Percentiles rank a stretch among this genome's conserved stretches.
These are phyloP conservation scores for Scartelaos histophorus DNA, from an alignment of 2,113 vertebrate genomes.

Conservation along the genomic window DNA sequence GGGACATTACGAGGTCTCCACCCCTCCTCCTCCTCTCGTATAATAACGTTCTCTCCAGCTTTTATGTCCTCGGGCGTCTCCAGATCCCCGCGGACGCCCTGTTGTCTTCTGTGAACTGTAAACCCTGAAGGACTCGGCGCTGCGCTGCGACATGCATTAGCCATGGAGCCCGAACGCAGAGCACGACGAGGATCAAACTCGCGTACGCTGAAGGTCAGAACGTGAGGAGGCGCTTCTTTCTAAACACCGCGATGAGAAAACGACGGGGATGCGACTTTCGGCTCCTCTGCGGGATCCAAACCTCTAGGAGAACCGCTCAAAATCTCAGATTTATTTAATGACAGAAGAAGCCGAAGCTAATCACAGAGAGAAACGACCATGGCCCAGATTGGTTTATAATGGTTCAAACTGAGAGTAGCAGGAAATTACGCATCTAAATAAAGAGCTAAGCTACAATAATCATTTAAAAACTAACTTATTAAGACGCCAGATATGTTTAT, in stretches of 20 bases:
- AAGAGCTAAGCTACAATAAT: too few relatives aligned
- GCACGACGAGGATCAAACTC: constrained; percentile 66
- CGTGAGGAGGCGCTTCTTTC: constrained; percentile 45
- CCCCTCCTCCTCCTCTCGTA: constrained; percentile 12
- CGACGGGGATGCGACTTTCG: background rate
- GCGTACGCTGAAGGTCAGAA: constrained; percentile 68
- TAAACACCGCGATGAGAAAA: constrained; percentile 57
- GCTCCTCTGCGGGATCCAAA: too few relatives aligned
- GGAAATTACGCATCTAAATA: too few relatives aligned
- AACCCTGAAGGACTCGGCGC: constrained; percentile 64
- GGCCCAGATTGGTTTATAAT: too few relatives aligned
- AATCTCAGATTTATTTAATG: too few relatives aligned
- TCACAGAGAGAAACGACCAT: too few relatives aligned
- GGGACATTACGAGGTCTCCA: too few relatives aligned
- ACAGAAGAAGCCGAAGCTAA: too few relatives aligned
- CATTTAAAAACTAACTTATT: too few relatives aligned
- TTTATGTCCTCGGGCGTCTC: constrained; percentile 50
- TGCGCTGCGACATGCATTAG: constrained; percentile 59
- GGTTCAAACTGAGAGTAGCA: too few relatives aligned
- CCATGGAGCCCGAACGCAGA: constrained; percentile 46
- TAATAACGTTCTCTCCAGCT: constrained; percentile 46
- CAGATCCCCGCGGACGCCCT: constrained; percentile 40
- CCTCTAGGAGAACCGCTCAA: too few relatives aligned
- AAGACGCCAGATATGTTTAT: too few relatives aligned
- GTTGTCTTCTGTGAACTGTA: constrained; percentile 59